These are phyloP conservation scores for Rattus rattus DNA, from an alignment of 2,113 vertebrate species.

Conservation along the genomic window DNA sequence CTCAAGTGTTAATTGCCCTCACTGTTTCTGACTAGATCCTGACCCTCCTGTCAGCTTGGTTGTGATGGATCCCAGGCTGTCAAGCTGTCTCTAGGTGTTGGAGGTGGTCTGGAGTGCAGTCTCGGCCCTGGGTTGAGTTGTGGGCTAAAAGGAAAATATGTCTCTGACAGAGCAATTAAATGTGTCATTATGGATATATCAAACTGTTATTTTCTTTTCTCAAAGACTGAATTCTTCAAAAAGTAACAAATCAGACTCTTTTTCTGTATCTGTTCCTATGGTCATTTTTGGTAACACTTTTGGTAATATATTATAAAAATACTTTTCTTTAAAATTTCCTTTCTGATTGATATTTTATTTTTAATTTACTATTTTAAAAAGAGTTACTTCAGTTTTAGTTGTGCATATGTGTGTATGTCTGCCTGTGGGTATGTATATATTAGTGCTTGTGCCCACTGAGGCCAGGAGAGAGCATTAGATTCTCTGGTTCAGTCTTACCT, in stretches of 20 bases:
- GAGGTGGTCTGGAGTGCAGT: no score
- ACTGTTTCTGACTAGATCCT: no score
- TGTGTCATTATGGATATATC: neutral
- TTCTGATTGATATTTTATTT: neutral
- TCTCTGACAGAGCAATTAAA: neutral
- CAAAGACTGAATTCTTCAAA: neutral
- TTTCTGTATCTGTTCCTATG: neutral
- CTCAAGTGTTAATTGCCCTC: no score
- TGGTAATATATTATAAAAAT: neutral
- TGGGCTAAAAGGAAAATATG: no score
- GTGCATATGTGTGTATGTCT: neutral
- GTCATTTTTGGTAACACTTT: neutral
- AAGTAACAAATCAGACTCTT: neutral
- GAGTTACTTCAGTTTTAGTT: neutral
- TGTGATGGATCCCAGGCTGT: no score
- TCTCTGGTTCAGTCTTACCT: neutral
- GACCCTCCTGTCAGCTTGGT: no score
- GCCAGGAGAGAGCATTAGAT: neutral
- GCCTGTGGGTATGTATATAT: neutral
- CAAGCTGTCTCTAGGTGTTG: no score
- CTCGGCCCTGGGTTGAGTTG: no score
- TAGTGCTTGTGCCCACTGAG: neutral
- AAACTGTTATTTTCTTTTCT: neutral
- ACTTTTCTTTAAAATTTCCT: conserved; percentile 13
- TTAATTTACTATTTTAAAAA: neutral